Base-by-base conservation (phyloP, 2,888 invertebrate genomes). In the Apamea epomidion region DNA sequence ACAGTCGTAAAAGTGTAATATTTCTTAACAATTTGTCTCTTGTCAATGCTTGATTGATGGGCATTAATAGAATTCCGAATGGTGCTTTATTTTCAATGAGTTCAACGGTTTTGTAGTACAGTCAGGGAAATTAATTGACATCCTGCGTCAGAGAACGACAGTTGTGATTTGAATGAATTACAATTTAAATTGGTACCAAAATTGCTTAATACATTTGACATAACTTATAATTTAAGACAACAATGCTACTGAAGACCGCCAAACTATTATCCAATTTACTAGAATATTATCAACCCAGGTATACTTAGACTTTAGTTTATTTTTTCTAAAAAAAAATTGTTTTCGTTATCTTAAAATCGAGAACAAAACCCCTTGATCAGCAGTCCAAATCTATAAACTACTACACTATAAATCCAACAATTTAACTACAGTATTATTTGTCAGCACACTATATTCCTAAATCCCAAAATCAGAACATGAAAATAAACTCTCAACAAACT, bases 401-500 rank as follows among this genome's bases (percentile, higher is more conserved):
- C 8, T 8, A 54, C 7, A 8, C 8, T 54, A 21, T 25, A 58
- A 5, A 14, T n/a, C 29, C 62, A 62, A 29, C 29, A 29, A 62
- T 18, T 21, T 10, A 32, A 32, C 18, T 64, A n/a, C 5, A 18
- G 32, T 32, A 7, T n/a, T 45, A n/a, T 45, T 68, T 18, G n/a
- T n/a, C 6, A 1, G 42, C 25, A n/a, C 16, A 68, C 10, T 68
- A 7, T 48, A 25, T 72, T 58, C 5, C 18, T 48, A 12, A 37
- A 42, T 65, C 1, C 64, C 12, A 65, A 80, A 64, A 77, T 62
- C 54, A 21, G 32, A 72, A 68, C 73, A 69, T 82, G n/a, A 64
- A 74, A 74, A 51, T 83, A 48, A 51, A 60, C 8, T 45, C 2
- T 12, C 7, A 65, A 32, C 8, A 29, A 45, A 58, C 45, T 51